phyloP scores from a whole-genome alignment of 2,113 vertebrate species.

The Lepus americanus region DNA sequence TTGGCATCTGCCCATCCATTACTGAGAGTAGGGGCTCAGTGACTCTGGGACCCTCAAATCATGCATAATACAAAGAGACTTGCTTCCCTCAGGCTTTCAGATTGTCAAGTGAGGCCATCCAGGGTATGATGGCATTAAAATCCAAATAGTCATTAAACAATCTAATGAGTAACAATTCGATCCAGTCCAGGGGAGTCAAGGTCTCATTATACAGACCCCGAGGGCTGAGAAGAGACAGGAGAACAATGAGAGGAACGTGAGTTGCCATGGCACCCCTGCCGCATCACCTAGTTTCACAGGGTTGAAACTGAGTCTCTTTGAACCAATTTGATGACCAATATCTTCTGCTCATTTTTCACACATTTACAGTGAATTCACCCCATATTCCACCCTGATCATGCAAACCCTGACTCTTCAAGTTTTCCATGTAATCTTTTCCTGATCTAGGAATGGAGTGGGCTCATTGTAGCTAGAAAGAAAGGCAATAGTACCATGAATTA shows the following conservation, averaged over 20 bases:
- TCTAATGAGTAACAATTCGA: slow-evolving; percentile 51
- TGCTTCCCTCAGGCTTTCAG: slow-evolving; percentile 61
- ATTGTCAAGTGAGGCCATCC: slow-evolving; percentile 48
- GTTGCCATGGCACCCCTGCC: slow-evolving; percentile 26
- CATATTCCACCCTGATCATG: background rate
- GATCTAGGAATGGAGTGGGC: background rate
- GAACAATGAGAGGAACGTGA: slow-evolving; percentile 5
- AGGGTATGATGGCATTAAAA: slow-evolving; percentile 65
- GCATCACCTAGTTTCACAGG: background rate
- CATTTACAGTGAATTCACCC: background rate
- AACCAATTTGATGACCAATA: slow-evolving; percentile 54
- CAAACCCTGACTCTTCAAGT: background rate
- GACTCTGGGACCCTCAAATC: slow-evolving; percentile 47
- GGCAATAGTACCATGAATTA: background rate
- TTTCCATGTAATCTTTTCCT: background rate
- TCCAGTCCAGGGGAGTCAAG: slow-evolving; percentile 44
- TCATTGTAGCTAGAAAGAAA: background rate
- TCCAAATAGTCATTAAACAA: slow-evolving; percentile 61
- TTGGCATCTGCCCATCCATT: slow-evolving; percentile 40
- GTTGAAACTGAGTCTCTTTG: slow-evolving; percentile 44
- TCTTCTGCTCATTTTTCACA: slow-evolving; percentile 13
- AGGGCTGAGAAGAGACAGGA: slow-evolving; percentile 57
- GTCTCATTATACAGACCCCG: slow-evolving; percentile 68
- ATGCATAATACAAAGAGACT: slow-evolving; percentile 73
- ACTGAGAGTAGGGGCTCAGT: slow-evolving; percentile 43